Evolutionary conservation across 2,797 vertebrate species (phyloP), one percentile per base, ranked within the genome.

Genomic region (Vipera latastei): DNA sequence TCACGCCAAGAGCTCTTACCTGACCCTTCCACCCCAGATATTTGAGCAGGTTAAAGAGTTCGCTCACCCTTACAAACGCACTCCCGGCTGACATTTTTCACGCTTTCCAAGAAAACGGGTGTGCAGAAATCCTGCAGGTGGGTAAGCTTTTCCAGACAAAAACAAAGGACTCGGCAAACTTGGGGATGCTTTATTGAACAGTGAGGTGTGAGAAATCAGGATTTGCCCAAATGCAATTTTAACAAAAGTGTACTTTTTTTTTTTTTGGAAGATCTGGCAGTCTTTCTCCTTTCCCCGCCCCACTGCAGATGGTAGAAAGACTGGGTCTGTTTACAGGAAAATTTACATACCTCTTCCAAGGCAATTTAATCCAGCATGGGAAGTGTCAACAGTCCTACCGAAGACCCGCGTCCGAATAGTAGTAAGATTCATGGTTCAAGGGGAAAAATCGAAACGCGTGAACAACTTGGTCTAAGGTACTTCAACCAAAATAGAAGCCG

Each of bases 171-270:
- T 89, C 2, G 65, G 57, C 25, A 32, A n/a, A 5, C 94, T 95
- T 56, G 88, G 95, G 88, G 92, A 91, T 88, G 94, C 91, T 97
- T 97, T 97, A 96, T 95, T 96, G 91, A 95, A 93, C 94, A 96
- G 63, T 25, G 90, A 91, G 90, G 86, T 94, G 92, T 8, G 57
- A 60, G 51, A 28, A 94, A 93, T 48, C 91, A 94, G 91, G 28
- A 38, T 63, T 63, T 44, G 91, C 94, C 91, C 56, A 93, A 88
- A 89, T 94, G 90, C 93, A 93, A 60, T 88, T 94, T 94, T 94
- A 95, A 95, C 90, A 65, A 92, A 96, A 90, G 65, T 91, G 78
- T 89, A 95, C 96, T 13, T 60, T 93, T 92, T 73, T 86, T 12
- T 86, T 59, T 38, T 48, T 48, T 44, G 44, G 89, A 89, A 51